These are phyloP conservation scores for Hipposideros armiger DNA, from an alignment of 2,113 vertebrate genomes.

Conservation along the genomic window DNA sequence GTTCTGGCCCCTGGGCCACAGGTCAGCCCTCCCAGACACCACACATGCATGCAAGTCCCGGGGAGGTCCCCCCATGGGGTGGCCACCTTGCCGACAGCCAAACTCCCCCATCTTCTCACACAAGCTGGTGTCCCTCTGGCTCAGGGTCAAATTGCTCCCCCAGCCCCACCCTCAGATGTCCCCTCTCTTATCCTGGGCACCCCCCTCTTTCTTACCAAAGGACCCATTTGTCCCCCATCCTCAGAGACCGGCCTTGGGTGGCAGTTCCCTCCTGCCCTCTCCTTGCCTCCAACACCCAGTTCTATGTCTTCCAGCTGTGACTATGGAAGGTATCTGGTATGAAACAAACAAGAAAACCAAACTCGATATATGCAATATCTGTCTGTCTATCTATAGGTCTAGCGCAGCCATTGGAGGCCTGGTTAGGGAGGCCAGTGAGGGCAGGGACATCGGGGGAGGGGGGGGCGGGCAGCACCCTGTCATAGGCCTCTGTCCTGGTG, in stretches of 20 bases:
- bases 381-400: constrained; percentile 61
- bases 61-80: not conserved
- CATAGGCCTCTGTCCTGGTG: not conserved
- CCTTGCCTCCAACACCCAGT: constrained; percentile 27
- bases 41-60: not conserved
- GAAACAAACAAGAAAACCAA: constrained; percentile 66
- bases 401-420: not conserved
- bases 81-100: not conserved
- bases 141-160: not conserved
- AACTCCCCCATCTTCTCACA: not conserved
- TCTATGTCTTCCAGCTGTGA: constrained; percentile 87
- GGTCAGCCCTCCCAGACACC: not conserved
- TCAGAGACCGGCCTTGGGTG: not conserved
- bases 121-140: constrained; percentile 42
- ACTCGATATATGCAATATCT: constrained; percentile 87
- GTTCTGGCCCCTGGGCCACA: not conserved
- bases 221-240: not conserved
- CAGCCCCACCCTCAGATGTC: not conserved
- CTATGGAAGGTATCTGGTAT: constrained; percentile 76
- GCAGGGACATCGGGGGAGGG: not conserved
- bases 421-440: not conserved
- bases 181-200: not conserved
- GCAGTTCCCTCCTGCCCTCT: not conserved
- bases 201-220: constrained; percentile 66
- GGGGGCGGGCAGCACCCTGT: not conserved